Evolutionary conservation across 1,140 invertebrate species (phyloP).

Genomic region (Eriocheir sinensis): DNA sequence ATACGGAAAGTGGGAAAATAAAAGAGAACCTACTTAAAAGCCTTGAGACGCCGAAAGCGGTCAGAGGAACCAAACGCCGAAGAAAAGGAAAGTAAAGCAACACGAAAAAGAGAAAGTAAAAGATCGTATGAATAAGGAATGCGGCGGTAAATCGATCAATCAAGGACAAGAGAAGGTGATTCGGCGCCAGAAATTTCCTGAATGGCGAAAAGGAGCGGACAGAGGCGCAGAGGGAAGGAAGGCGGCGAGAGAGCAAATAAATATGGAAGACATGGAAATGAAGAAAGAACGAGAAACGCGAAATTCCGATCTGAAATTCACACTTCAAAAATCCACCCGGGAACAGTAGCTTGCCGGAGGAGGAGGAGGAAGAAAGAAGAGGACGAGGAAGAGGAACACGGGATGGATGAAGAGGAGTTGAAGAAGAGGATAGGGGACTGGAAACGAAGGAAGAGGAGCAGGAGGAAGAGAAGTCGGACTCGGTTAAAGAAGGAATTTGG

Average conservation of each 20-base stretch:
- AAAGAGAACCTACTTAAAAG: no score
- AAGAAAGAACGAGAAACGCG: conserved; percentile 3
- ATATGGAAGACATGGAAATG: conserved; percentile 25
- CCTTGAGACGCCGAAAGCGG: background rate
- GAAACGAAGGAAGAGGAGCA: background rate
- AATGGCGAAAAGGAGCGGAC: background rate
- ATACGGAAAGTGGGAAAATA: no score
- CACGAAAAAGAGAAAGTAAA: background rate
- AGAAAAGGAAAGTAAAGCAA: background rate
- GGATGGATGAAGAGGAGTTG: background rate
- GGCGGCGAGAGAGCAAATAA: background rate
- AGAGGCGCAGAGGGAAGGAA: background rate
- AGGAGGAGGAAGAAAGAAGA: no score
- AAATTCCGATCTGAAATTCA: conserved; percentile 12
- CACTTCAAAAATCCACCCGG: conserved; percentile 1
- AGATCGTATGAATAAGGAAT: background rate
- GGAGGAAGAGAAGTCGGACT: background rate
- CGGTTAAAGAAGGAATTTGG: background rate
- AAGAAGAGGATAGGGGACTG: background rate
- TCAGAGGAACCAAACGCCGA: no score
- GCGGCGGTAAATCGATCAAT: background rate
- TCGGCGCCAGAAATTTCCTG: background rate
- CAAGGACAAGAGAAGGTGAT: background rate
- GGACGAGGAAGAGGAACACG: background rate
- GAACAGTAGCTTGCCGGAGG: conserved; percentile 1